Conservation (phyloP, 2,113 vertebrate species). For the Tapirus terrestris region DNA sequence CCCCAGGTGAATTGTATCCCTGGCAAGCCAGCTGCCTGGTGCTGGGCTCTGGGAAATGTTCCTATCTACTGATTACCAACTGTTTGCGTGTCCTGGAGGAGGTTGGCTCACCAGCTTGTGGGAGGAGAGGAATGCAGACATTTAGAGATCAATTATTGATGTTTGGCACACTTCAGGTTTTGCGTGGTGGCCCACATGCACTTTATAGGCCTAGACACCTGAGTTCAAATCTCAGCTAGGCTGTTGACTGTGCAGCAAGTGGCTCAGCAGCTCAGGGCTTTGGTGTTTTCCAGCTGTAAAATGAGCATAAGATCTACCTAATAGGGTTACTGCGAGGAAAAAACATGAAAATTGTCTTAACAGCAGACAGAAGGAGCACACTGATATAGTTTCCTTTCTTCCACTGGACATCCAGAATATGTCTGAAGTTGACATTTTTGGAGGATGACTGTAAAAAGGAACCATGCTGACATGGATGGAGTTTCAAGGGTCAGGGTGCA, state of each 20-base stretch:
- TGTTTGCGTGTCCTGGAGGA: not conserved
- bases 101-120: too few species aligned
- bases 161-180: not conserved
- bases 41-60: not conserved
- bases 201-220: not conserved
- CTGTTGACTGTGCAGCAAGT: not conserved
- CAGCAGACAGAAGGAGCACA: not conserved
- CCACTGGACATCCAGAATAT: not conserved
- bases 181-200: fast-evolving
- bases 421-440: not conserved
- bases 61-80: not conserved
- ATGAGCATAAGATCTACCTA: not conserved
- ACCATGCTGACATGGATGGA: not conserved
- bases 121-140: not conserved
- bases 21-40: not conserved
- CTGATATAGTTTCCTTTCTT: not conserved
- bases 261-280: not conserved
- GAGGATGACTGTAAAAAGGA: not conserved
- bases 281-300: not conserved
- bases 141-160: not conserved
- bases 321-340: not conserved
- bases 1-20: not conserved
- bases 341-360: not conserved
- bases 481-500: not conserved
- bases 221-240: not conserved